Conservation (phyloP, 2,797 vertebrate genomes). For the Xiphorhynchus erythropygius region DNA sequence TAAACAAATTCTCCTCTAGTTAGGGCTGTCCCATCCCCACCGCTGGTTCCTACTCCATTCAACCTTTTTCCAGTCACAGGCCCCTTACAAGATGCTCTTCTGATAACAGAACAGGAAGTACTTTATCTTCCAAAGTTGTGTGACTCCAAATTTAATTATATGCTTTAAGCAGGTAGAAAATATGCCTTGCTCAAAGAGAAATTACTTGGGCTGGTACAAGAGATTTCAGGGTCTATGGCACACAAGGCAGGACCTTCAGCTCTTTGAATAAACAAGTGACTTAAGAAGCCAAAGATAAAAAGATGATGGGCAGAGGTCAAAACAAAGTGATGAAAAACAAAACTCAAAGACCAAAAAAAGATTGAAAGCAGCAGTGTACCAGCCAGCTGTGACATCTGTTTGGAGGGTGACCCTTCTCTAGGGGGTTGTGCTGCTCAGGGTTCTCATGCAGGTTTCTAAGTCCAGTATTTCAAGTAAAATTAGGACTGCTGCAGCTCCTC, state of each 20-base stretch:
- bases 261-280: not conserved
- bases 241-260: not conserved
- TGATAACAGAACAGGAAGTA: conserved; percentile 47
- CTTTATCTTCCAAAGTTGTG: conserved; percentile 9
- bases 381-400: not conserved
- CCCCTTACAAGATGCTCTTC: not conserved
- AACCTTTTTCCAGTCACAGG: not conserved
- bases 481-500: conserved; percentile 5
- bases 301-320: not conserved
- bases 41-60: not conserved
- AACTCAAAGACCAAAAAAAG: not conserved
- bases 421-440: not conserved
- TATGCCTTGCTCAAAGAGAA: conserved; percentile 15
- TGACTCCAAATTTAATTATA: conserved; percentile 39
- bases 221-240: conserved; percentile 9
- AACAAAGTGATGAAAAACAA: not conserved
- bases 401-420: not conserved
- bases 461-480: conserved; percentile 35
- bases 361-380: not conserved
- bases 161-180: not conserved
- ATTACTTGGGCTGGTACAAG: conserved; percentile 14
- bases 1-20: not conserved
- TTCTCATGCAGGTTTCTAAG: not conserved
- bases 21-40: not conserved
- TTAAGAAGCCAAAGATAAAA: not conserved